Conservation (phyloP, 2,797 vertebrate genomes). For the Macrochelys suwanniensis region DNA sequence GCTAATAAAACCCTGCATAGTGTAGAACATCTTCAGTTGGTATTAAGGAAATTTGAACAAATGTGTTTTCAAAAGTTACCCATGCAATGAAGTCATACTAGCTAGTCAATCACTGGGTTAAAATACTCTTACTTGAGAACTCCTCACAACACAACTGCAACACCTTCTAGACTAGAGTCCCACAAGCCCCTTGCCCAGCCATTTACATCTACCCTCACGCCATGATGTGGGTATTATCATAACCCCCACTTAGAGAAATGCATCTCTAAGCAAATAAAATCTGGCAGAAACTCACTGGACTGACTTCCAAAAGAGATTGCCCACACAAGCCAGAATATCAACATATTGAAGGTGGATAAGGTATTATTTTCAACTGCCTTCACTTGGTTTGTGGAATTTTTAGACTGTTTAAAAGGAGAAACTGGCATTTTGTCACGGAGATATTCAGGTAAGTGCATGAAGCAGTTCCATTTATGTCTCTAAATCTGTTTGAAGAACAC, state of each 20-base stretch:
- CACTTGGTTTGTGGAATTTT: slow-evolving; percentile 49
- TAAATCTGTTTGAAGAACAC: slow-evolving; percentile 77
- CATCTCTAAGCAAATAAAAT: slow-evolving; percentile 75
- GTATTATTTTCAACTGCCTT: slow-evolving; percentile 58
- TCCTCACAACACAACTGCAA: slow-evolving; percentile 71
- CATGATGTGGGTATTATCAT: slow-evolving; percentile 67
- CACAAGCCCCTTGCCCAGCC: slow-evolving; percentile 71
- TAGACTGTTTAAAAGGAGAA: slow-evolving; percentile 65
- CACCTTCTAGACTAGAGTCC: slow-evolving; percentile 70
- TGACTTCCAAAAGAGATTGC: slow-evolving; percentile 75
- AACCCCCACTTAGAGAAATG: slow-evolving; percentile 75
- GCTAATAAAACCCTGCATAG: slow-evolving; percentile 50
- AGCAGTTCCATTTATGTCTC: slow-evolving; percentile 73
- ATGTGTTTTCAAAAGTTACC: slow-evolving; percentile 64
- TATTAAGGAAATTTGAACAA: slow-evolving; percentile 66
- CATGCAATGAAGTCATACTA: slow-evolving; percentile 65
- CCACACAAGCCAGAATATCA: slow-evolving; percentile 66
- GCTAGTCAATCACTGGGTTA: slow-evolving; percentile 52
- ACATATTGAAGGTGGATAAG: slow-evolving; percentile 29
- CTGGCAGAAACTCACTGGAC: slow-evolving; percentile 75
- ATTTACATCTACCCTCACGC: slow-evolving; percentile 72
- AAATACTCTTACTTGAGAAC: slow-evolving; percentile 59
- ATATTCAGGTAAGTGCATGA: slow-evolving; percentile 70
- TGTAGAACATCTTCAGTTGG: slow-evolving; percentile 56
- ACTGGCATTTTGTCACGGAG: slow-evolving; percentile 65